These are phyloP conservation scores for Temnothorax longispinosus DNA, from an alignment of 1,140 invertebrate genomes.

Conservation along the genomic window DNA sequence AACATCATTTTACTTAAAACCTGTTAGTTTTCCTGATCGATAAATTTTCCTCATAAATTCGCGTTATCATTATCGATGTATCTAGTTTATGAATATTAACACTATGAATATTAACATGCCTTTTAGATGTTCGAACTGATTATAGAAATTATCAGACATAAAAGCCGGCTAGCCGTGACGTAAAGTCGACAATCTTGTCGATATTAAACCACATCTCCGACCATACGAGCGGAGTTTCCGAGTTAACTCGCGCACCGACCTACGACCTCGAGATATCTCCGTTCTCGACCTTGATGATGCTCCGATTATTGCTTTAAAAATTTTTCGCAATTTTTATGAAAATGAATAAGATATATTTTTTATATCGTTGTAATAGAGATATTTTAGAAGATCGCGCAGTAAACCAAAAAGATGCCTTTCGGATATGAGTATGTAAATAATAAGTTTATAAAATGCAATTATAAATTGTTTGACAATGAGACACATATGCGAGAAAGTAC, in stretches of 20 bases:
- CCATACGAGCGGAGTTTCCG: conserved; percentile 12
- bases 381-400: not conserved
- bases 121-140: not conserved
- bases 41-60: not conserved
- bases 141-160: not conserved
- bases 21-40: not conserved
- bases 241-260: conserved; percentile 47
- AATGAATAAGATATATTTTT: not conserved
- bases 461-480: not conserved
- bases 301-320: not conserved
- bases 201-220: conserved; percentile 47
- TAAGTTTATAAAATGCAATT: conserved; percentile 11
- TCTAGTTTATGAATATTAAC: not conserved
- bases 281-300: conserved; percentile 47
- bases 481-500: conserved; percentile 2
- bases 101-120: not conserved
- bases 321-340: not conserved
- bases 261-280: conserved; percentile 42
- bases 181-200: conserved; percentile 49
- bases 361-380: not conserved
- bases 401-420: too few relatives aligned
- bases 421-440: not conserved
- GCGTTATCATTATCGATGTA: conserved; percentile 10
- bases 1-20: not conserved
- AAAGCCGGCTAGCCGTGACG: not conserved